These are phyloP conservation scores for Trissolcus japonicus DNA, from an alignment of 2,888 invertebrate genomes.

Conservation along the genomic window DNA sequence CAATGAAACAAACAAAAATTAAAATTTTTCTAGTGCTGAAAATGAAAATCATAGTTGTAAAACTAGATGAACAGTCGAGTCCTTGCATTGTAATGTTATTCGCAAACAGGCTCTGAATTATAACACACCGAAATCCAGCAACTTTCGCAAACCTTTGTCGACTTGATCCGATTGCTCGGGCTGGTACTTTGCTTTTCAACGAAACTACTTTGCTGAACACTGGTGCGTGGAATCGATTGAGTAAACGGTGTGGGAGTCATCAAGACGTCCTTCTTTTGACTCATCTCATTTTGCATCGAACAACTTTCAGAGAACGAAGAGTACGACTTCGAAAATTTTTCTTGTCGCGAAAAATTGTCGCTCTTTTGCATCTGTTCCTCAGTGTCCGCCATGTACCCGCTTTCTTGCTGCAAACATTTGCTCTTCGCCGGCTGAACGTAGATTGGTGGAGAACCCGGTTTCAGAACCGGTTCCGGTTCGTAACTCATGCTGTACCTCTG, in stretches of 20 bases:
- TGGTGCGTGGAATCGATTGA: conserved; percentile 60
- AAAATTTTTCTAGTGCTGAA: not conserved
- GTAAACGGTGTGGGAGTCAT: conserved; percentile 52
- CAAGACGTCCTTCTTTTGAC: conserved; percentile 63
- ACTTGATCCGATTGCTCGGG: conserved; percentile 65
- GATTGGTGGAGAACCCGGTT: conserved; percentile 73
- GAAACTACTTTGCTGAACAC: conserved; percentile 68
- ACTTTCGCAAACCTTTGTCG: conserved; percentile 71
- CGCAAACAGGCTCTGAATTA: not conserved
- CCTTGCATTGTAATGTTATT: not conserved
- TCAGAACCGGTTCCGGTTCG: conserved; percentile 63
- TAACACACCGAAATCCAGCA: conserved; percentile 45
- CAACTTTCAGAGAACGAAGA: conserved; percentile 70
- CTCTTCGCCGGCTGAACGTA: conserved; percentile 72
- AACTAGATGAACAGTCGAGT: too few relatives aligned
- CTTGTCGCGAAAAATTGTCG: conserved; percentile 66
- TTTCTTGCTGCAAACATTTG: conserved; percentile 77
- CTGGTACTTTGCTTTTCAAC: conserved; percentile 68
- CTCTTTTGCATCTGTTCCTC: conserved; percentile 77
- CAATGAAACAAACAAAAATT: not conserved
- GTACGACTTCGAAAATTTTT: conserved; percentile 65
- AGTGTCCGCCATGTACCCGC: conserved; percentile 85
- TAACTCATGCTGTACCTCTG: conserved; percentile 65
- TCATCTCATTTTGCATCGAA: conserved; percentile 69
- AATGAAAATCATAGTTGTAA: not conserved